phyloP scores from a whole-genome alignment of 2,888 invertebrate genomes.

The Caenorhabditis sp. region DNA sequence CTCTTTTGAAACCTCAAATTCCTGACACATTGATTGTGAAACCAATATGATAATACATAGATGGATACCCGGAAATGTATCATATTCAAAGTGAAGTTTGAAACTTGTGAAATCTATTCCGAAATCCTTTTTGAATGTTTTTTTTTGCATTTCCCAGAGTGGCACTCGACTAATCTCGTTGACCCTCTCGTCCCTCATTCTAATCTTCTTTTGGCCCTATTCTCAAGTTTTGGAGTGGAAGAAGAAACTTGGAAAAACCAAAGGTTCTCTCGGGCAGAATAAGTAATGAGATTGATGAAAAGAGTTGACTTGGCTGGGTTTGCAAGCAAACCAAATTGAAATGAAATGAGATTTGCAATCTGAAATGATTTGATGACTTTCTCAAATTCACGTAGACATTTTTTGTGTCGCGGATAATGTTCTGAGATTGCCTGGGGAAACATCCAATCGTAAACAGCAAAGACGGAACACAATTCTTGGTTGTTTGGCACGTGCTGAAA shows the following conservation, averaged over 20 bases:
- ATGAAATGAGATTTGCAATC: slow-evolving; percentile 10
- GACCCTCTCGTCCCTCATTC: slow-evolving; percentile 3
- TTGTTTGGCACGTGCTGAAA: background rate
- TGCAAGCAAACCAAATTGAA: slow-evolving; percentile 14
- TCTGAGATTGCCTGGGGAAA: background rate
- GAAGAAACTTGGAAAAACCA: background rate
- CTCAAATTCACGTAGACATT: no score
- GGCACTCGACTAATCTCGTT: slow-evolving; percentile 8
- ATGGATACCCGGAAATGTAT: background rate
- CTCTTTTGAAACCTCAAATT: no score
- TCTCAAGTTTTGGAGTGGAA: background rate
- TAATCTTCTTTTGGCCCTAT: background rate
- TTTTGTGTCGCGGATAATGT: no score
- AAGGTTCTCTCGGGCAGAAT: slow-evolving; percentile 30
- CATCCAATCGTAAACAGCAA: background rate
- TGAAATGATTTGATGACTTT: no score
- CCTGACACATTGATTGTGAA: no score
- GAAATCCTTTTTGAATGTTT: background rate
- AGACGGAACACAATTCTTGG: background rate
- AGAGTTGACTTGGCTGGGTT: background rate
- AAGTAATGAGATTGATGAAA: slow-evolving; percentile 32
- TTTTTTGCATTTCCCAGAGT: slow-evolving; percentile 12
- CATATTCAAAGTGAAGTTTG: background rate
- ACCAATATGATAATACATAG: no score
- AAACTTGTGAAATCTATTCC: background rate